Evolutionary conservation across 2,113 vertebrate genomes (phyloP).

Genomic region (Brienomyrus longianalis): DNA sequence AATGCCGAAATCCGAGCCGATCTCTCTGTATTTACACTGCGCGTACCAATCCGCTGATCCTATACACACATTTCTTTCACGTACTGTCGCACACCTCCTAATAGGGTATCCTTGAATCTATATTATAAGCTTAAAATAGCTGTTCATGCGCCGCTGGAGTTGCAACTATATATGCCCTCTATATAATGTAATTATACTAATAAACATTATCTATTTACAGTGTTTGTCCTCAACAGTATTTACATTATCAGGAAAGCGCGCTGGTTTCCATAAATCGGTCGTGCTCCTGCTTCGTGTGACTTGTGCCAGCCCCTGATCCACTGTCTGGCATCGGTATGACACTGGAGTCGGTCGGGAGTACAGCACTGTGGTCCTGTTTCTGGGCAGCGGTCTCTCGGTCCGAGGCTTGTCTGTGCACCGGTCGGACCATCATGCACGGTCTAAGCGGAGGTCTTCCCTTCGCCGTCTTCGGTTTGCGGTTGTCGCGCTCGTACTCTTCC

Average conservation of each 20-base stretch:
- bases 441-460: conserved; percentile 32
- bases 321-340: conserved; percentile 18
- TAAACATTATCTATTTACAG: conserved; percentile 40
- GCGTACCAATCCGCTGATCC: conserved; percentile 4
- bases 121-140: conserved; percentile 30
- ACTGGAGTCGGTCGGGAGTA: conserved; percentile 17
- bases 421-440: conserved; percentile 40
- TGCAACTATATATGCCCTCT: conserved; percentile 26
- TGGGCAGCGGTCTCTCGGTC: conserved; percentile 38
- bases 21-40: not conserved
- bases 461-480: conserved; percentile 51
- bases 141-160: conserved; percentile 33
- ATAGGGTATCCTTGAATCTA: conserved; percentile 27
- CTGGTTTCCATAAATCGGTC: conserved; percentile 67
- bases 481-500: conserved; percentile 81
- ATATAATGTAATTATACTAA: conserved; percentile 29
- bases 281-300: conserved; percentile 39
- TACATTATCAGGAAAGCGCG: conserved; percentile 70
- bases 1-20: not conserved
- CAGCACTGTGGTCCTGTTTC: conserved; percentile 34
- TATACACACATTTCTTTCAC: not conserved
- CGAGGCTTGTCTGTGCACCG: conserved; percentile 9
- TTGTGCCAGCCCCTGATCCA: conserved; percentile 24
- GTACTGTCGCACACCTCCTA: not conserved
- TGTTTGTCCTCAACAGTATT: conserved; percentile 6